Percentiles rank a stretch among this genome's conserved stretches.
Evolutionary conservation across 2,888 invertebrate genomes (phyloP).

Genomic region (Papilio gigon): DNA sequence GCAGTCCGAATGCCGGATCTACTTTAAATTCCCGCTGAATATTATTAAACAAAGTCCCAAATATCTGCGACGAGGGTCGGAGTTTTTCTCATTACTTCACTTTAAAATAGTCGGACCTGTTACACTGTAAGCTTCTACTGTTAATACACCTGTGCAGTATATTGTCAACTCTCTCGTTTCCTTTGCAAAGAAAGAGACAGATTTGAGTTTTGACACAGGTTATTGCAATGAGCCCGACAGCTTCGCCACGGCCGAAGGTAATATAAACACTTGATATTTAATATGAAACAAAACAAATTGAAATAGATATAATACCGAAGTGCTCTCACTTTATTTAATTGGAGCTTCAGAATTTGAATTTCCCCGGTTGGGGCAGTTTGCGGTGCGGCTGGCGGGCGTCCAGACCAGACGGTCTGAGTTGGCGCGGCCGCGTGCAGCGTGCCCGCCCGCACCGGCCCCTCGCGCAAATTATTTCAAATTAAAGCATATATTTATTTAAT

Average conservation of each 20-base stretch:
- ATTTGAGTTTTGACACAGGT: too few species aligned
- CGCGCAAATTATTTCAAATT: conserved; percentile 11
- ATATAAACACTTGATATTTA: background rate
- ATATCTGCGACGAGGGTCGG: background rate
- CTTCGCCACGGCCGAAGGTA: too few species aligned
- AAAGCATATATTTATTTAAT: background rate
- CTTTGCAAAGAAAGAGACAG: too few species aligned
- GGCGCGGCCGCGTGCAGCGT: background rate
- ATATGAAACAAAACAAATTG: background rate
- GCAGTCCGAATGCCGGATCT: background rate
- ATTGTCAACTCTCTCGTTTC: background rate
- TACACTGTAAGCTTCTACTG: background rate
- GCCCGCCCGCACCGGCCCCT: background rate
- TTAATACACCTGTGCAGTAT: background rate
- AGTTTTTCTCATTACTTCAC: background rate
- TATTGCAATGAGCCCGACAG: too few species aligned
- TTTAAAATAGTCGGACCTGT: too few species aligned
- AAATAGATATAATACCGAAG: conserved; percentile 10
- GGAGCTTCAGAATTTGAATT: conserved; percentile 30
- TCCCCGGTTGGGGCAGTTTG: conserved; percentile 6
- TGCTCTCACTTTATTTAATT: conserved; percentile 21
- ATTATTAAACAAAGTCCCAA: background rate
- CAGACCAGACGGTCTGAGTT: conserved; percentile 14
- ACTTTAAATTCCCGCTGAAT: background rate
- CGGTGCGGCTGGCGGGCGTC: conserved; percentile 25